Base-by-base conservation (phyloP, 2,797 vertebrate species). In the Rhabdomys pumilio region DNA sequence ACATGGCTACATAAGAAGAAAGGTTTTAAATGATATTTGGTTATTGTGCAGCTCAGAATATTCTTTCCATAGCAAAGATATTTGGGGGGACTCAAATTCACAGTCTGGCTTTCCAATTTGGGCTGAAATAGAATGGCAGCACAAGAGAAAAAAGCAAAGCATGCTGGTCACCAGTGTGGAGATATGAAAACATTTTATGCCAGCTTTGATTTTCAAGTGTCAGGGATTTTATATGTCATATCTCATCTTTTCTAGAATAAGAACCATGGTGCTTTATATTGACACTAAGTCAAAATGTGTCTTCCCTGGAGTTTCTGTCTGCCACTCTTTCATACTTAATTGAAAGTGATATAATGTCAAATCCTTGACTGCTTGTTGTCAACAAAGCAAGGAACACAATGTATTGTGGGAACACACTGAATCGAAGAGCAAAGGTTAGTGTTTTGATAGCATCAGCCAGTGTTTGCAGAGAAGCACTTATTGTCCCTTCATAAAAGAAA, bases 311-410 rank as follows among this genome's bases (percentile, higher is more conserved):
- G 97, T 85, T 98, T 97, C 94, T 96, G 90, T 92, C 93, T 98
- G 92, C 87, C 91, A 72, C 73, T 98, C 94, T 96, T 96, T 97
- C 90, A 91, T 55, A 91, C 29, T 84, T 98, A 98, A 98, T 97
- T 98, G 97, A 98, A 98, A 98, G 93, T 97, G 97, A 98, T 97
- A 96, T 96, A 96, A 97, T 96, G 96, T 98, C 97, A 98, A 90
- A 96, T 97, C 65, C 89, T 94, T 97, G 96, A 95, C 55, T 86
- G 90, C 96, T 97, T 98, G 63, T 97, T 98, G 97, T 97, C 98
- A 98, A 97, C 89, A 97, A 98, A 98, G 97, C 92, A 97, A 98
- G 96, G 93, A 98, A 93, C 95, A 57, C 3, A 38, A 14, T 77
- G 26, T 63, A 97, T 97, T 57, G 63, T 2, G 90, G 92, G 96